Base-by-base conservation (phyloP, 23 tunicate genomes). In the Halocynthia aurantium region DNA sequence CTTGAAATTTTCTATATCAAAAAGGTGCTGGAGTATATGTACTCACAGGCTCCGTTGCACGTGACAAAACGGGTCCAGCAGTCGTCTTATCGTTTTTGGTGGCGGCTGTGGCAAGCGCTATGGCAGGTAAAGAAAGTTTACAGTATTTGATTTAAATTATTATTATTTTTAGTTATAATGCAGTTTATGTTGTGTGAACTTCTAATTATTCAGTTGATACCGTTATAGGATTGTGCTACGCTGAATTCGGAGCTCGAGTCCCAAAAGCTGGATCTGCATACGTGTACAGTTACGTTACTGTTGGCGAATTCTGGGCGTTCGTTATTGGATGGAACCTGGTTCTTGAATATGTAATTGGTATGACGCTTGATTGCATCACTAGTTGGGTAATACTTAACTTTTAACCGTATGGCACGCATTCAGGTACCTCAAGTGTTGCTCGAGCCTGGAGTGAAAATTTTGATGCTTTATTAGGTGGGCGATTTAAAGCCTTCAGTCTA, bases 201-300 rank as follows among this genome's bases (percentile, higher is more conserved):
- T 4, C n/a, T 58, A 58, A 13, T 58, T 13, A 58, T 58, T 58
- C 63, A 58, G 63, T 57, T 13, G 10, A 49, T 55, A 70, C 72
- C 76, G 52, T 81, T 62, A 18, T 80, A 80, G 98, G 98, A n/a
- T 51, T 93, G 52, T 93, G 93, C 52, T 93, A 93, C 61, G 98
- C 98, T 60, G 98, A 93, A 76, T 93, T 93, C 53, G 98, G 98
- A 8, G 76, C 98, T 0, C 72, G 98, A 21, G 98, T 93, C 22
- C 98, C 98, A 21, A 93, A 86, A 82, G 98, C 98, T 15, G 98
- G 98, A 5, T 93, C 98, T 4, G 98, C 93, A 10, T 93, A 93
- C 64, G 80, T 93, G 6, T 93, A 93, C 69, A 93, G 98, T 79
- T 93, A 93, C 62, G 87, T 93, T 21, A 93, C 98, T 7, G 83